Base-by-base conservation (phyloP, 1,140 invertebrate genomes). In the Atopsyche davidsoni region DNA sequence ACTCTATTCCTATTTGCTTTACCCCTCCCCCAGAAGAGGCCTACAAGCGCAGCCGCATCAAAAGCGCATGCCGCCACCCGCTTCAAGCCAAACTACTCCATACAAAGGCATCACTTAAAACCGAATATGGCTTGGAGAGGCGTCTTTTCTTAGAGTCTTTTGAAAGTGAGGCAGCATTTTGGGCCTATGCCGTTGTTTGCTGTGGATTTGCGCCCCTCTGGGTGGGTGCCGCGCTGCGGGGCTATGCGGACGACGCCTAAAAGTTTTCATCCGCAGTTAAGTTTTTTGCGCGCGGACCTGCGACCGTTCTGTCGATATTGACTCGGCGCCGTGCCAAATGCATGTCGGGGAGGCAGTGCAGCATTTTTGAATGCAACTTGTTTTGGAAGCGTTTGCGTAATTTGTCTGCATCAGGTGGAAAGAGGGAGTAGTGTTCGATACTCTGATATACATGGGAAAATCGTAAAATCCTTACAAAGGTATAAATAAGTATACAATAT, bases 291-390 rank as follows among this genome's bases (percentile, higher is more conserved):
- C 11, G 11, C 16, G 9, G 4, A 46, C 17, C 24, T n/a, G 40
- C 6, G 10, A n/a, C 18, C 36, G 11, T 32, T 16, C 41, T 36
- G 55, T 57, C 50, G 46, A 57, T 57, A 57, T 53, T 51, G 39
- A 39, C 52, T 51, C 55, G 55, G 55, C 55, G 39, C 34, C 32
- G 31, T 57, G 55, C 55, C 55, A 57, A 57, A 39, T 46, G 50
- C 41, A 46, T 19, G 31, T 42, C 38, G 16, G 28, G 24, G 48
- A n/a, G 16, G 14, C 48, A 14, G 36, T 28, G 39, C 40, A n/a
- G 40, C 41, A 21, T 23, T 46, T 47, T 46, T 47, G 19, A 34
- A 36, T 17, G 38, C 34, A n/a, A 42, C 52, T 43, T 48, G 41
- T 51, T 56, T 45, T 55, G 16, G 40, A 48, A 45, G 23, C 32